phyloP scores from a whole-genome alignment of 2,888 invertebrate genomes.

The Linhomoeus sp. region DNA sequence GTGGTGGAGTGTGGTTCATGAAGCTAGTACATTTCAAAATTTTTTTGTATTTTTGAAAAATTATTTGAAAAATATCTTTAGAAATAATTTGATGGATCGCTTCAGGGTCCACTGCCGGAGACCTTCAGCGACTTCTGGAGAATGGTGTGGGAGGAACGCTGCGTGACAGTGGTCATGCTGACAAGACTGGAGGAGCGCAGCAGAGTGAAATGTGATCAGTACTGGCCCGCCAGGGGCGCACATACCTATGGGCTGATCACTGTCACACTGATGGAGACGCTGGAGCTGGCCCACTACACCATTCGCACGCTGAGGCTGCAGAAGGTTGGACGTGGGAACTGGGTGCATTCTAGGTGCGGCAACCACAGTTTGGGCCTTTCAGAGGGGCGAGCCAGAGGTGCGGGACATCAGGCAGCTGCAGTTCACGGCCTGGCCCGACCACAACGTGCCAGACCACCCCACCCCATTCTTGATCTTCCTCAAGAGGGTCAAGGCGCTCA shows the following conservation, averaged over 20 bases:
- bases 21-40: no score
- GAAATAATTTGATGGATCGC: not conserved
- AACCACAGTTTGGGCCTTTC: slow-evolving; percentile 1
- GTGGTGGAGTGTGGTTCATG: no score
- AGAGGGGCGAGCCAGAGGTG: slow-evolving; percentile 40
- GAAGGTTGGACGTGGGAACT: slow-evolving; percentile 30
- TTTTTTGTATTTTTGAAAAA: not conserved
- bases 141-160: slow-evolving; percentile 95
- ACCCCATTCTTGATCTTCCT: slow-evolving; percentile 94
- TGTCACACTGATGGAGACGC: slow-evolving; percentile 69
- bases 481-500: slow-evolving; percentile 68
- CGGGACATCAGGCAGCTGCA: slow-evolving; percentile 90
- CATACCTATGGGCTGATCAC: slow-evolving; percentile 88
- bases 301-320: slow-evolving; percentile 85
- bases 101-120: slow-evolving; percentile 77
- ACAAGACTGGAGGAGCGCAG: slow-evolving; percentile 91
- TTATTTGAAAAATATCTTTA: not conserved
- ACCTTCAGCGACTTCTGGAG: slow-evolving; percentile 97
- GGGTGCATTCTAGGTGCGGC: not conserved
- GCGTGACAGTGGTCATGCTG: slow-evolving; percentile 95
- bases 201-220: slow-evolving; percentile 49
- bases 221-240: slow-evolving; percentile 86
- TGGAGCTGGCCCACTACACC: slow-evolving; percentile 91
- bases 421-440: slow-evolving; percentile 99
- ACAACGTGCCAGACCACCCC: slow-evolving; percentile 92